A percentile compares a stretch with the other conserved stretches of the same genome.
Evolutionary conservation across 2,888 invertebrate genomes (phyloP).

Genomic region (Coelopa pilipes): DNA sequence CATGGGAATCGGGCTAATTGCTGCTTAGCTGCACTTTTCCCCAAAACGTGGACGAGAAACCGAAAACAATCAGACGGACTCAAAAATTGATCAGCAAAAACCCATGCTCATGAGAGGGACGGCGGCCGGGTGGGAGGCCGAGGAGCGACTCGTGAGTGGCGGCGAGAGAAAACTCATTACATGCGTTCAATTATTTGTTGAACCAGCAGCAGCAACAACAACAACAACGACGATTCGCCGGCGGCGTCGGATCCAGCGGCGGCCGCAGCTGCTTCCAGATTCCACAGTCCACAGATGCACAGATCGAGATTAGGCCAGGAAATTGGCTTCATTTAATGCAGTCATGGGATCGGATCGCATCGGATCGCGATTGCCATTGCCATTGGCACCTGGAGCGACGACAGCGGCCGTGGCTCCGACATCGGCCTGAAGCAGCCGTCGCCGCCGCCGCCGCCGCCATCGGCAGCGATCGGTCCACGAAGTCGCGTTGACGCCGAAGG

Average conservation of each 20-base stretch:
- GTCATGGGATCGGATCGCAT: constrained; percentile 27
- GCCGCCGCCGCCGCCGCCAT: too few species aligned
- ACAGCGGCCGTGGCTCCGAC: background rate
- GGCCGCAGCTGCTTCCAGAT: background rate
- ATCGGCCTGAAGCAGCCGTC: background rate
- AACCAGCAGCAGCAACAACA: constrained; percentile 2
- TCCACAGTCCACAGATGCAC: constrained; percentile 12
- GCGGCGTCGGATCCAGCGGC: background rate
- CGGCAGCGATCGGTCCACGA: too few species aligned
- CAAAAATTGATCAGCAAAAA: constrained; percentile 24
- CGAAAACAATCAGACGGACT: background rate
- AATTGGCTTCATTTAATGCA: constrained; percentile 30
- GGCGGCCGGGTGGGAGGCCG: background rate
- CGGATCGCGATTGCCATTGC: constrained; percentile 27
- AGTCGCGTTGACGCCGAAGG: background rate
- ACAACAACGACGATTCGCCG: too few species aligned
- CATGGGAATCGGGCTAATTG: constrained; percentile 66
- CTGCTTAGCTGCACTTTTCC: constrained; percentile 65
- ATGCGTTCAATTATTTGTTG: constrained; percentile 37
- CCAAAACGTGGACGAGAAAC: constrained; percentile 55
- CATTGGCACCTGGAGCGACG: constrained; percentile 17
- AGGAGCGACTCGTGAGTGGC: background rate
- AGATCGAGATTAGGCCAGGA: constrained; percentile 22
- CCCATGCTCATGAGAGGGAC: background rate
- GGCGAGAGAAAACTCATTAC: constrained; percentile 30